Evolutionary conservation across 92 coral and sea anemone genomes (phyloP).

Genomic region (Diadumene lineata): DNA sequence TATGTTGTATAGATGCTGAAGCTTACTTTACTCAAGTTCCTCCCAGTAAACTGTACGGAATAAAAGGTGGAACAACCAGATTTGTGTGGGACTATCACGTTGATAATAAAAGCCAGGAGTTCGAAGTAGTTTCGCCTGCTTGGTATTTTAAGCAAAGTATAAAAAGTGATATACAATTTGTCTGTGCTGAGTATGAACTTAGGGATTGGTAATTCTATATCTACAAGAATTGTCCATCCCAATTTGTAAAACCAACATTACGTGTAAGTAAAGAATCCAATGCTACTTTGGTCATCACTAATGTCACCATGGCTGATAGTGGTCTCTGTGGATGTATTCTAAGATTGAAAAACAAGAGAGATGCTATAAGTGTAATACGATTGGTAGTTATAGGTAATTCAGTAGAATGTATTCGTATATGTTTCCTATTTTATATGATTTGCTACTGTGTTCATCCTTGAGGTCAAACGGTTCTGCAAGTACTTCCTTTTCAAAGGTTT

Average conservation of each 20-base stretch:
- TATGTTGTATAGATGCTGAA: background rate
- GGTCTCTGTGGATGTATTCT: constrained; percentile 18
- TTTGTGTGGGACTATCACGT: constrained; percentile 17
- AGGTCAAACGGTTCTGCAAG: background rate
- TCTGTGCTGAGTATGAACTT: background rate
- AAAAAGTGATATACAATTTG: background rate
- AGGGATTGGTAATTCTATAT: background rate
- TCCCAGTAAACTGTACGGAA: background rate
- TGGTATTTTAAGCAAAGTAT: background rate
- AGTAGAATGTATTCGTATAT: background rate
- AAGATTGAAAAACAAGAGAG: background rate
- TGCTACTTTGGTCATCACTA: constrained; percentile 19
- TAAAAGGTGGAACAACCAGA: constrained; percentile 20
- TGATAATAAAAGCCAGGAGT: background rate
- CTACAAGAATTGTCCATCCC: background rate
- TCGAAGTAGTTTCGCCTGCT: background rate
- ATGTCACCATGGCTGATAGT: constrained; percentile 22
- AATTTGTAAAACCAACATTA: background rate
- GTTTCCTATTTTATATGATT: background rate
- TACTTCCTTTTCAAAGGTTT: too few species aligned
- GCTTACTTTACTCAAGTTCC: constrained; percentile 11
- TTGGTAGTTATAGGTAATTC: background rate
- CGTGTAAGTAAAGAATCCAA: constrained; percentile 4
- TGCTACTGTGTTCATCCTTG: too few species aligned
- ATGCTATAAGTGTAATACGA: background rate